These are phyloP conservation scores for Turritopsis dohrnii DNA, from an alignment of 30 jellyfish, hydroid and myxozoan species.

Conservation along the genomic window DNA sequence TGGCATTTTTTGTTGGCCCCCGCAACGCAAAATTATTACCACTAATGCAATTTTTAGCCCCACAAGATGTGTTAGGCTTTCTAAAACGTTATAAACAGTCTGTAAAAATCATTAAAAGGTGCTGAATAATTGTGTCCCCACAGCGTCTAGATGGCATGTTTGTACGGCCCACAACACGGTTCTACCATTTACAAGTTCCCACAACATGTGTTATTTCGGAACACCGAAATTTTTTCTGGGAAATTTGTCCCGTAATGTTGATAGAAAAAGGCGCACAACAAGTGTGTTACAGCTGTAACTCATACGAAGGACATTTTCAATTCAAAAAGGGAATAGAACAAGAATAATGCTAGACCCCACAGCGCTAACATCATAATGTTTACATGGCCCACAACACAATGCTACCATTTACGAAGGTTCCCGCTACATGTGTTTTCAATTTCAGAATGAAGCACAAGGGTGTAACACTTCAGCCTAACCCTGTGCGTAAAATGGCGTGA, in stretches of 20 bases:
- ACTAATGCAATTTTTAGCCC: background rate
- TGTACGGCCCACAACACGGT: background rate
- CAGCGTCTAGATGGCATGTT: background rate
- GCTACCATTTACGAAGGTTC: background rate
- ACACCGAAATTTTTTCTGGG: too few relatives aligned
- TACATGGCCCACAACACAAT: background rate
- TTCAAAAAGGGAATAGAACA: background rate
- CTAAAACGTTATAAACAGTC: background rate
- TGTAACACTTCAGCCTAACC: too few relatives aligned
- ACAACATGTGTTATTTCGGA: background rate
- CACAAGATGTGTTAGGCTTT: background rate
- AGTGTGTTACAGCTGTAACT: background rate
- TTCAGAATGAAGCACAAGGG: background rate
- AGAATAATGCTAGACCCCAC: background rate
- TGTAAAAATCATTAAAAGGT: background rate
- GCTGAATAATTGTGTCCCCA: background rate
- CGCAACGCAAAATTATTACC: background rate
- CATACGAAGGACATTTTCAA: background rate
- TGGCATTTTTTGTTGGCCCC: background rate
- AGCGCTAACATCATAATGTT: background rate
- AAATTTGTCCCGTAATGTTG: too few relatives aligned
- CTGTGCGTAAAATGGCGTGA: background rate
- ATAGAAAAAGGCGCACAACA: background rate
- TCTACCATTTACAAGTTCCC: background rate
- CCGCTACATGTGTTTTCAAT: background rate